These are phyloP conservation scores for Samia ricini DNA, from an alignment of 1,140 invertebrate genomes.

Conservation along the genomic window DNA sequence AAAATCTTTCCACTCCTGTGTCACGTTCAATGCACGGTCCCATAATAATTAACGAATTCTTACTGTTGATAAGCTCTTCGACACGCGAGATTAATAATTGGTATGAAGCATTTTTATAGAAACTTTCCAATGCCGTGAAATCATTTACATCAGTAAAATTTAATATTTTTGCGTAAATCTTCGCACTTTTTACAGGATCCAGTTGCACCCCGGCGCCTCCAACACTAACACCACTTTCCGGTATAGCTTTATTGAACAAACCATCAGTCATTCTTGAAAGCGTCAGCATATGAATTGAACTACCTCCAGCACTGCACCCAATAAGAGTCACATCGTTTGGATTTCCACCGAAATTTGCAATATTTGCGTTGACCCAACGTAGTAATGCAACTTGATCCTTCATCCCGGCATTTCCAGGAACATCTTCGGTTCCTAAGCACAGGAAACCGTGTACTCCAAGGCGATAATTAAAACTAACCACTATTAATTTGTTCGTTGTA, in stretches of 20 bases:
- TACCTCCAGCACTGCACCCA: conserved; percentile 43
- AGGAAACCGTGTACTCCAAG: conserved; percentile 41
- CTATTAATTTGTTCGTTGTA: conserved; percentile 28
- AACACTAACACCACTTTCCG: conserved; percentile 43
- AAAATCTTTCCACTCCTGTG: conserved; percentile 40
- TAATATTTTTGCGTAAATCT: conserved; percentile 34
- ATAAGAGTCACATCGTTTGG: conserved; percentile 43
- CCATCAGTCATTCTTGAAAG: conserved; percentile 38
- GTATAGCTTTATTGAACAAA: conserved; percentile 51
- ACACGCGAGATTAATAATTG: conserved; percentile 28
- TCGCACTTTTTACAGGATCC: conserved; percentile 45
- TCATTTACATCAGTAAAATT: conserved; percentile 36
- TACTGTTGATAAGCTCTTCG: conserved; percentile 15
- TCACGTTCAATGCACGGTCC: conserved; percentile 51
- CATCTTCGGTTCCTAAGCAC: conserved; percentile 37
- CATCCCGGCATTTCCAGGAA: conserved; percentile 47
- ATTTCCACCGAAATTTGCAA: conserved; percentile 47
- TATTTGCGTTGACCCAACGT: conserved; percentile 46
- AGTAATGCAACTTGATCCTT: conserved; percentile 47
- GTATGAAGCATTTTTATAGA: conserved; percentile 43
- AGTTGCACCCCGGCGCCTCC: conserved; percentile 33
- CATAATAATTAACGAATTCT: conserved; percentile 32
- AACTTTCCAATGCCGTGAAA: conserved; percentile 39
- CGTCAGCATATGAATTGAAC: conserved; percentile 37
- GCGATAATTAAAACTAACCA: conserved; percentile 43